Evolutionary conservation across 2,797 vertebrate species (phyloP).

Genomic region (Falco concolor): DNA sequence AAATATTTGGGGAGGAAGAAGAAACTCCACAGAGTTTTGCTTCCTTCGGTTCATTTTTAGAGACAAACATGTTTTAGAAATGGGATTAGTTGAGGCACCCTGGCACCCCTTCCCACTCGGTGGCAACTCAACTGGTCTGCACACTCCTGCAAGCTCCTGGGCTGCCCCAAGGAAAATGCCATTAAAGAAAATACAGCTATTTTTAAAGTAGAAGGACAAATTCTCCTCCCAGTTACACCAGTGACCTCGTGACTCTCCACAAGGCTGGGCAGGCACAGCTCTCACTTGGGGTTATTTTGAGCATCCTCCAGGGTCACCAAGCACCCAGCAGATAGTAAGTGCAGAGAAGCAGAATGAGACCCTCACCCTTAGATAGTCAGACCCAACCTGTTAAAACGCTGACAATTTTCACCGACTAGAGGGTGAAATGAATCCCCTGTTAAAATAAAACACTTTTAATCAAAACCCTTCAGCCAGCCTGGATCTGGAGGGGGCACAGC

Average conservation of each 20-base stretch:
- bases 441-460: neutral
- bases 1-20: neutral
- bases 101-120: neutral
- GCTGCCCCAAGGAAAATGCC: neutral
- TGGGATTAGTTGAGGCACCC: neutral
- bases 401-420: neutral
- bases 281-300: neutral
- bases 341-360: neutral
- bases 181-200: neutral
- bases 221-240: slow-evolving; percentile 32
- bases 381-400: neutral
- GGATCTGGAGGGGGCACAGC: neutral
- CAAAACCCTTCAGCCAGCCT: neutral
- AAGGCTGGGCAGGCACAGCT: neutral
- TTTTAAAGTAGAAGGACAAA: slow-evolving; percentile 44
- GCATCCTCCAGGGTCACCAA: neutral
- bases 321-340: neutral
- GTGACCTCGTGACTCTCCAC: neutral
- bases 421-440: neutral
- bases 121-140: neutral
- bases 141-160: neutral
- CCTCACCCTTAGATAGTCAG: neutral
- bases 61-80: neutral
- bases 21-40: neutral
- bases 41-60: neutral